A percentile compares a stretch with the other conserved stretches of the same genome.
These are phyloP conservation scores for Myotis myotis DNA, from an alignment of 2,797 vertebrate species.

Conservation along the genomic window DNA sequence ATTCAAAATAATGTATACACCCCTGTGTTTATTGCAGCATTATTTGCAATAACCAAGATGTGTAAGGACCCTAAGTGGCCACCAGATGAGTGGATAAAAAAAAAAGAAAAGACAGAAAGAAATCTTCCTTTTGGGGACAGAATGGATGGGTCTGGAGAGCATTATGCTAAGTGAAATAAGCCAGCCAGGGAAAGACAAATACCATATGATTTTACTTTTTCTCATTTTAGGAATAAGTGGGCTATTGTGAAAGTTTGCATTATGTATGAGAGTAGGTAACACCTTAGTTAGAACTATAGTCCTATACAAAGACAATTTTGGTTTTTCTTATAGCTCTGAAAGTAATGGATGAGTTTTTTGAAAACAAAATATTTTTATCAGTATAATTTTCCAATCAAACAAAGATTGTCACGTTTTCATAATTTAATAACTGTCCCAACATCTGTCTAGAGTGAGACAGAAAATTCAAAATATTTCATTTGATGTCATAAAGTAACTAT, in stretches of 20 bases:
- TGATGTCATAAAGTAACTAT: background rate
- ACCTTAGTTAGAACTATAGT: background rate
- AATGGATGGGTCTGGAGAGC: background rate
- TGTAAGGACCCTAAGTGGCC: background rate
- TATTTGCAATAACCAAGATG: background rate
- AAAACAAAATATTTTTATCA: background rate
- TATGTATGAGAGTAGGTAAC: background rate
- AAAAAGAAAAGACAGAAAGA: too few relatives aligned
- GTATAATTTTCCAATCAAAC: background rate
- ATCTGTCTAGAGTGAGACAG: background rate
- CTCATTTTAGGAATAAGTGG: background rate
- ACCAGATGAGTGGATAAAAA: background rate
- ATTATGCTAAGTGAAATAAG: background rate
- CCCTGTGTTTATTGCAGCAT: background rate
- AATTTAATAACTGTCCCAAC: background rate
- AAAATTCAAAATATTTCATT: background rate
- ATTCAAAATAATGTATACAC: background rate
- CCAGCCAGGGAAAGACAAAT: background rate
- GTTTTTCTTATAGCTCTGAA: slow-evolving; percentile 5
- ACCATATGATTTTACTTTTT: background rate
- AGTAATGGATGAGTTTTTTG: background rate
- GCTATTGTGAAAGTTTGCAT: background rate
- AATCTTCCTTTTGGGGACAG: background rate
- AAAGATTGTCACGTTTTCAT: background rate
- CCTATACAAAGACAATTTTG: background rate